phyloP scores from a whole-genome alignment of 2,113 vertebrate genomes.

The Cromileptes altivelis region DNA sequence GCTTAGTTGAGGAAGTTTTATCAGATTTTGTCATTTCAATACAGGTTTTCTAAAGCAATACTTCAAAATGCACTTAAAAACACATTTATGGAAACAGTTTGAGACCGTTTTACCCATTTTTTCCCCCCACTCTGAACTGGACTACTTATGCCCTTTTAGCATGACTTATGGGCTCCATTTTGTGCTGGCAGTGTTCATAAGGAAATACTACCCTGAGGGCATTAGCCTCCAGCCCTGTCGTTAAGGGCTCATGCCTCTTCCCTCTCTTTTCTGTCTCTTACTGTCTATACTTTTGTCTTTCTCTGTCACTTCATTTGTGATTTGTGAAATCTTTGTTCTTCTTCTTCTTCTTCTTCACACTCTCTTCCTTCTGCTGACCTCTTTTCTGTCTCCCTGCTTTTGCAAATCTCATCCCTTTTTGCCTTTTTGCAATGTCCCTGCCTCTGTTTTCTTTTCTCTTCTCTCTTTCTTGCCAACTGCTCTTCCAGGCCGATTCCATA shows the following conservation, averaged over 20 bases:
- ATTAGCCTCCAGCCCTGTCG: constrained; percentile 42
- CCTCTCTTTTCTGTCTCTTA: constrained; percentile 19
- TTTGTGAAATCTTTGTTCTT: neutral
- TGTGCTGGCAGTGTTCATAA: constrained; percentile 17
- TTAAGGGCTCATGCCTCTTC: constrained; percentile 34
- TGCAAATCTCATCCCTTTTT: neutral
- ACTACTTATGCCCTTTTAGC: constrained; percentile 15
- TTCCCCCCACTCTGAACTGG: neutral
- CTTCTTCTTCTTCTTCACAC: constrained; percentile 2
- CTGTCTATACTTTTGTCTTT: neutral
- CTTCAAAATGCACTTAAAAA: too few relatives aligned
- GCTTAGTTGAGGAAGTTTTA: too few relatives aligned
- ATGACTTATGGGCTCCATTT: constrained; percentile 34
- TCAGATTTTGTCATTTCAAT: too few relatives aligned
- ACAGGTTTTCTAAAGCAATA: too few relatives aligned
- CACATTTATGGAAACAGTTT: too few relatives aligned
- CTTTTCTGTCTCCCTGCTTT: constrained; percentile 5
- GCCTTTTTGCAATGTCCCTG: neutral
- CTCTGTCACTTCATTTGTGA: constrained; percentile 14
- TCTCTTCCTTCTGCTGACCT: constrained; percentile 11
- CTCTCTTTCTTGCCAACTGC: neutral
- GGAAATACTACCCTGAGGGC: constrained; percentile 34
- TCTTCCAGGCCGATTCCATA: constrained; percentile 38
- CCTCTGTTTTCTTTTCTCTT: neutral
- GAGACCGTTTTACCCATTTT: neutral